Conservation (phyloP, 2,888 invertebrate genomes). For the Mimas tiliae region DNA sequence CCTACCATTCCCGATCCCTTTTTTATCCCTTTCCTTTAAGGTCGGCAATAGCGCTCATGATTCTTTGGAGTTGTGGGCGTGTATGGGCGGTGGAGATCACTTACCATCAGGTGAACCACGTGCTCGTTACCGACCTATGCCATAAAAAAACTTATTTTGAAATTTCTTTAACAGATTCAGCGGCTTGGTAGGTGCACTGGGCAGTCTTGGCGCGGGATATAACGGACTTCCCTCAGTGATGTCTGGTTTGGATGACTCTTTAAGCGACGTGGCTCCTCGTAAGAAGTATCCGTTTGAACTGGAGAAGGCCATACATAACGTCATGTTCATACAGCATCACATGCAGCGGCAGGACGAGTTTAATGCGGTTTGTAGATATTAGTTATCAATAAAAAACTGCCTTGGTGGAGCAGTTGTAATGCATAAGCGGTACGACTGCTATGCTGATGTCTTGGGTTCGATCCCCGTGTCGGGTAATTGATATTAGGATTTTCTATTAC, state of each 20-base stretch:
- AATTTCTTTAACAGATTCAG: conserved; percentile 84
- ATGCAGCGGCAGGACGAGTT: conserved; percentile 97
- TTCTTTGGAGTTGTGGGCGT: too few species aligned
- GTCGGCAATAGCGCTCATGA: too few species aligned
- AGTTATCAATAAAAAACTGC: not conserved
- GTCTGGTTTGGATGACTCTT: conserved; percentile 92
- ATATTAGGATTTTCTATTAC: too few species aligned
- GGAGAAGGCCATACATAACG: conserved; percentile 97
- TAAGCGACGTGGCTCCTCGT: conserved; percentile 90
- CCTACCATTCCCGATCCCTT: too few species aligned
- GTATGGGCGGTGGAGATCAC: too few species aligned
- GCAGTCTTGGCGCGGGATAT: conserved; percentile 88
- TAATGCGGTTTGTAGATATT: conserved; percentile 91
- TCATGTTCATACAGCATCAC: conserved; percentile 97
- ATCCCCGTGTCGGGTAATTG: too few species aligned
- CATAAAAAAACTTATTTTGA: not conserved
- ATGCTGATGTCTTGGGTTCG: too few species aligned
- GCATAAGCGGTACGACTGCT: too few species aligned
- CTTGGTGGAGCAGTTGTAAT: too few species aligned
- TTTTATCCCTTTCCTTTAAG: too few species aligned
- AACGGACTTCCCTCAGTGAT: conserved; percentile 93
- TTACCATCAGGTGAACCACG: too few species aligned
- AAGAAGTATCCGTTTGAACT: conserved; percentile 96
- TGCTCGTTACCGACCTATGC: too few species aligned
- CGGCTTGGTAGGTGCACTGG: conserved; percentile 90